A percentile compares a stretch with the other conserved stretches of the same genome.
Conservation (phyloP, 2,113 vertebrate species). For the Lamprotornis superbus region DNA sequence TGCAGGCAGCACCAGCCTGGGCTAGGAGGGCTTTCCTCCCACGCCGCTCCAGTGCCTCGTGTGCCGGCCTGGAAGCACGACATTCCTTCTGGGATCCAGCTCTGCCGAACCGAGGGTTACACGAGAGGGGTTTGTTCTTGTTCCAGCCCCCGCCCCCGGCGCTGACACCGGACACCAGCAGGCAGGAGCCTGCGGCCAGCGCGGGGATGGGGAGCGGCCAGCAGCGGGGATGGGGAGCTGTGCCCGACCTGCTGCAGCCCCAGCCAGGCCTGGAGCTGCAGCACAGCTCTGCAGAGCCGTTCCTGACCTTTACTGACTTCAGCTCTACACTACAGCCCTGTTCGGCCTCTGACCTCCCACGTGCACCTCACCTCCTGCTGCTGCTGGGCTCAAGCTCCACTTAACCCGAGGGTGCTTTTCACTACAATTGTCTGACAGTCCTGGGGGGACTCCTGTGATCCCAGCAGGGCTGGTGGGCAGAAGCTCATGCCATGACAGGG, state of each 20-base stretch:
- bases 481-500: background rate
- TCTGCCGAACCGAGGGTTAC: background rate
- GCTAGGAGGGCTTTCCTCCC: constrained; percentile 5
- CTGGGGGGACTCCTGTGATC: background rate
- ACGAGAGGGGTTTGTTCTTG: background rate
- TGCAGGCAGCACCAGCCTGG: background rate
- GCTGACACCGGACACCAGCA: background rate
- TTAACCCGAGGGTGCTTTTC: background rate
- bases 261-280: background rate
- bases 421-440: background rate
- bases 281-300: background rate
- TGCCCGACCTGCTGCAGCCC: background rate
- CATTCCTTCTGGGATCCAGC: background rate
- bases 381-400: background rate
- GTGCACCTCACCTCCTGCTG: background rate
- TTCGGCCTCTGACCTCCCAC: background rate
- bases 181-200: background rate
- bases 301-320: background rate
- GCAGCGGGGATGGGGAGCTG: background rate
- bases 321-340: background rate
- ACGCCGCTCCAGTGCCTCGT: background rate
- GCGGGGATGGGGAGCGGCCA: background rate
- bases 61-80: background rate
- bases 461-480: background rate
- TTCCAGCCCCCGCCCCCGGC: too few species aligned